phyloP scores from a whole-genome alignment of 2,888 invertebrate genomes.

The Eueremaeus valkanovi region DNA sequence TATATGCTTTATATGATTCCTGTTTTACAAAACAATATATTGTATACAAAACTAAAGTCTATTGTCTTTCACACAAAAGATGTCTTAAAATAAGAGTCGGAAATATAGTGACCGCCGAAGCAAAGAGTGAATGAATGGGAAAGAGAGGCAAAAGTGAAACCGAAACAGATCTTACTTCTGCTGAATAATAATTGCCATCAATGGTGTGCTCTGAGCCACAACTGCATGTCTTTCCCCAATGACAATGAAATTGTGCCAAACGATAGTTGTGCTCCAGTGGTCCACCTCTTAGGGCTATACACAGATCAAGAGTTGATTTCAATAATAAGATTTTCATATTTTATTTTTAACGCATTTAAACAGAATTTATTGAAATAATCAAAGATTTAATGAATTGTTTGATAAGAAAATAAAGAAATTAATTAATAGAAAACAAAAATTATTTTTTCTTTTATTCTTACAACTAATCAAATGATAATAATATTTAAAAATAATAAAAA shows the following conservation, averaged over 20 bases:
- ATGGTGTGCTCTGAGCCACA: conserved; percentile 42
- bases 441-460: no score
- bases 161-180: conserved; percentile 35
- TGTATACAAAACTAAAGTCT: background rate
- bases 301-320: background rate
- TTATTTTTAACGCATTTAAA: no score
- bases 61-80: background rate
- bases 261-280: conserved; percentile 40
- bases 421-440: no score
- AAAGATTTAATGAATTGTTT: no score
- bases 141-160: background rate
- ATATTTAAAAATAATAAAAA: no score
- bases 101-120: conserved; percentile 15
- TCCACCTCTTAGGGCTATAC: conserved; percentile 29
- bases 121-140: background rate
- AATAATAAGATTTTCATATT: background rate
- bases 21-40: background rate
- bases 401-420: no score
- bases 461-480: no score
- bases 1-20: background rate
- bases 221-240: conserved; percentile 39
- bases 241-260: conserved; percentile 42
- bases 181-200: conserved; percentile 38
- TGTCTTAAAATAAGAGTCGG: background rate
- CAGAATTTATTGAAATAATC: no score